Evolutionary conservation across 1,140 invertebrate genomes (phyloP).

Genomic region (Lepidurus arcticus): DNA sequence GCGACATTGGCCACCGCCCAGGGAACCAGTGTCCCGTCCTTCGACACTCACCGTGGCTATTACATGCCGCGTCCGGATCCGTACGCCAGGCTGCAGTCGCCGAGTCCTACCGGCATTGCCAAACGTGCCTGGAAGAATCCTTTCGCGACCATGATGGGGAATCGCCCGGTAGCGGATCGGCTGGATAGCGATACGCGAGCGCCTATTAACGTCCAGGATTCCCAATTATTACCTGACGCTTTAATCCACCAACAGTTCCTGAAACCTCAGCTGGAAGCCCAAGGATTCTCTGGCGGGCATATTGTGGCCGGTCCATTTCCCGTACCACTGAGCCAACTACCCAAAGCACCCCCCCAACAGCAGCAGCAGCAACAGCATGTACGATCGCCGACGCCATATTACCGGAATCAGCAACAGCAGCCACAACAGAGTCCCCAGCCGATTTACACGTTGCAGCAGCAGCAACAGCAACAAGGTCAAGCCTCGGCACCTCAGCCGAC

Average conservation of each 20-base stretch:
- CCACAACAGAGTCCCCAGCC: slow-evolving; percentile 12
- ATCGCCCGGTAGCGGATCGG: not conserved
- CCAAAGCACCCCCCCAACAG: slow-evolving; percentile 30
- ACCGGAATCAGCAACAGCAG: not conserved
- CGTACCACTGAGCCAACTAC: slow-evolving; percentile 31
- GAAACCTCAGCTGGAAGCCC: slow-evolving; percentile 34
- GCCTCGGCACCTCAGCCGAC: not conserved
- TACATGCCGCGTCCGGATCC: not conserved
- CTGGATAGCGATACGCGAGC: not conserved
- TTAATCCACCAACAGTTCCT: slow-evolving; percentile 34
- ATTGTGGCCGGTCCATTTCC: slow-evolving; percentile 35
- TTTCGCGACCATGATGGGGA: slow-evolving; percentile 28
- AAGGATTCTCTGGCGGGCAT: slow-evolving; percentile 33
- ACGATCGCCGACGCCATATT: not conserved
- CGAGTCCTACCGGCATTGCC: not conserved
- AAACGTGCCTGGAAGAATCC: slow-evolving; percentile 23
- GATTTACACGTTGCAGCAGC: slow-evolving; percentile 27
- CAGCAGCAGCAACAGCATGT: slow-evolving; percentile 23
- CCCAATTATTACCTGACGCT: slow-evolving; percentile 32
- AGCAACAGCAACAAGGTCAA: slow-evolving; percentile 20
- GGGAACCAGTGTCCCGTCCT: not conserved
- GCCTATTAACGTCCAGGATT: not conserved
- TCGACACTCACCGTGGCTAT: not conserved
- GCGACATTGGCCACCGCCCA: not conserved
- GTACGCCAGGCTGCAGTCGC: not conserved